phyloP scores from a whole-genome alignment of 2,888 invertebrate genomes.

The Dryobota labecula region DNA sequence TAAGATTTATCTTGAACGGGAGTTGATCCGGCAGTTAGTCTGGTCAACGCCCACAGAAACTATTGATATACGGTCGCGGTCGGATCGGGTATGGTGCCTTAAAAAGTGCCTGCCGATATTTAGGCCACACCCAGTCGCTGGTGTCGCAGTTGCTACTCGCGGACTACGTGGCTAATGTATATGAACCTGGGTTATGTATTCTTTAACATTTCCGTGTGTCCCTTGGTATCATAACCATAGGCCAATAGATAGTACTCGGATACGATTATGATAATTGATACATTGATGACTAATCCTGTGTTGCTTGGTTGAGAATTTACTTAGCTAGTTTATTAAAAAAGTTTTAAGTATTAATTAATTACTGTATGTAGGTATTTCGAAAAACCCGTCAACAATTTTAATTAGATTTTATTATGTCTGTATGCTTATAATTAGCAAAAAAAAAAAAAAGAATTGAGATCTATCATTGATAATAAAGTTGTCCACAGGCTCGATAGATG shows the following conservation, averaged over 20 bases:
- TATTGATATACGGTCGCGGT: too few relatives aligned
- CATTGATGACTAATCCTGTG: not conserved
- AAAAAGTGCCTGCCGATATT: too few relatives aligned
- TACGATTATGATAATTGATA: not conserved
- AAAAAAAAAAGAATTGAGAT: not conserved
- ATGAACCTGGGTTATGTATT: too few relatives aligned
- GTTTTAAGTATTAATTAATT: not conserved
- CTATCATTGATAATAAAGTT: not conserved
- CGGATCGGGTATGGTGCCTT: too few relatives aligned
- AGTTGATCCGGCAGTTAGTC: not conserved
- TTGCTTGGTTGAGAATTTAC: not conserved
- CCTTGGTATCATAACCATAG: too few relatives aligned
- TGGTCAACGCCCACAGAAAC: constrained; percentile 19
- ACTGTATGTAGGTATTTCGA: not conserved
- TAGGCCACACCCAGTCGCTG: too few relatives aligned
- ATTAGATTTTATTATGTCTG: not conserved
- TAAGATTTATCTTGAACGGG: constrained; percentile 30
- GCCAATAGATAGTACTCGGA: too few relatives aligned
- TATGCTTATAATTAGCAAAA: not conserved
- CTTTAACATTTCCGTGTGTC: too few relatives aligned
- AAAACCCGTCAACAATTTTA: not conserved
- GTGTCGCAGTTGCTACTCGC: too few relatives aligned
- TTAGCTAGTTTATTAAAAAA: too few relatives aligned
- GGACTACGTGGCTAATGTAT: too few relatives aligned
- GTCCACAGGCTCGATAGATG: not conserved